phyloP scores from a whole-genome alignment of 2,113 vertebrate genomes.

The Phylloscopus trochiloides region DNA sequence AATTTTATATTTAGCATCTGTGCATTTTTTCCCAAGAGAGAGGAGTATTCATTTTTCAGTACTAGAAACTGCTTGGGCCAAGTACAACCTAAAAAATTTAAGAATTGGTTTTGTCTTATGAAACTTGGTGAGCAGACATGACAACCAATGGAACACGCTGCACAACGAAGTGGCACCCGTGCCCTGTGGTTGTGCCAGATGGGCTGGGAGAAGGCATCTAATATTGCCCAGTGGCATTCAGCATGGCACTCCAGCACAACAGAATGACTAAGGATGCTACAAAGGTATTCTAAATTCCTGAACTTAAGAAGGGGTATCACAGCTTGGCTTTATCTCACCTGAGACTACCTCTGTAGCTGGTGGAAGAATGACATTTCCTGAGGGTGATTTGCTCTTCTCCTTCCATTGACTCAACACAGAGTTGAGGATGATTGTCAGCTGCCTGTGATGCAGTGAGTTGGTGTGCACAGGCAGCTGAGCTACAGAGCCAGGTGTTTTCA shows the following conservation, averaged over 20 bases:
- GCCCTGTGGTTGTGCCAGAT: background rate
- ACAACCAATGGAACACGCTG: background rate
- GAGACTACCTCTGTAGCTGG: background rate
- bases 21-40: background rate
- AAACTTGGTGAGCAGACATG: background rate
- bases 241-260: background rate
- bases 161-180: background rate
- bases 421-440: background rate
- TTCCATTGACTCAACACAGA: background rate
- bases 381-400: background rate
- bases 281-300: background rate
- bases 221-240: background rate
- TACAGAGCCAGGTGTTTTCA: background rate
- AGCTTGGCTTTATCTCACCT: background rate
- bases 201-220: background rate
- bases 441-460: accelerated
- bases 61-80: background rate
- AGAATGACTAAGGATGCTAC: background rate
- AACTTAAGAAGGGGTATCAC: background rate
- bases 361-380: background rate
- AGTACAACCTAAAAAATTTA: background rate
- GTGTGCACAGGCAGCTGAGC: background rate
- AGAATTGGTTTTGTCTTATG: background rate
- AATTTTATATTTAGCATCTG: slow-evolving; percentile 22
- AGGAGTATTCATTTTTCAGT: background rate